These are phyloP conservation scores for Tringa solitaria DNA, from an alignment of 2,113 vertebrate genomes.

Conservation along the genomic window DNA sequence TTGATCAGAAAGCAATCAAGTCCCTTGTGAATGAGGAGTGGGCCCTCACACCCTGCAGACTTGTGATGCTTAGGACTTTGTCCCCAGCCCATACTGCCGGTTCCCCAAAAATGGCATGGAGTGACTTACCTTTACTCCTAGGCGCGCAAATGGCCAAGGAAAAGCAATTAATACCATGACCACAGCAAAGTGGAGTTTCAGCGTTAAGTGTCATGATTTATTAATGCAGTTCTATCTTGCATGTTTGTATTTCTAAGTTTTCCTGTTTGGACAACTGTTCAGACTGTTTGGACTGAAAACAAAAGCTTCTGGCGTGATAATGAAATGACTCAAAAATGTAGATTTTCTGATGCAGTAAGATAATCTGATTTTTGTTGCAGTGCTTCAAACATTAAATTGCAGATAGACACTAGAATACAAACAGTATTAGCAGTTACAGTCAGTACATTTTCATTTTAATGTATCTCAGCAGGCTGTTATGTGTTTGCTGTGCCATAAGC, in stretches of 20 bases:
- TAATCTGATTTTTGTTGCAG: neutral
- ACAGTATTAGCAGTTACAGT: neutral
- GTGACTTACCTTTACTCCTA: neutral
- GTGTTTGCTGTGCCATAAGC: neutral
- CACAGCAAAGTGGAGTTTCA: neutral
- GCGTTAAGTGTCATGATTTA: neutral
- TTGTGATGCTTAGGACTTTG: neutral
- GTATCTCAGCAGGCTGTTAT: neutral
- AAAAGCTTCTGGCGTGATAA: neutral
- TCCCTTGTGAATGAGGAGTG: neutral
- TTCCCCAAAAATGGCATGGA: neutral
- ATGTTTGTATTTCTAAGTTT: conserved; percentile 41
- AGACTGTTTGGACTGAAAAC: conserved; percentile 51
- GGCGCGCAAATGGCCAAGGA: accelerated
- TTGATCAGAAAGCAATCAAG: neutral
- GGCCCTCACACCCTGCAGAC: neutral
- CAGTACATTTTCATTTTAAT: neutral
- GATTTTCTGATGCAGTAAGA: neutral
- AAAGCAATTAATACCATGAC: neutral
- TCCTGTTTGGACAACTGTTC: conserved; percentile 57
- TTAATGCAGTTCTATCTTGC: neutral
- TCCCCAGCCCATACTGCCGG: neutral
- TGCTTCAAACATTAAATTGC: neutral
- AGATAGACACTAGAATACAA: neutral
- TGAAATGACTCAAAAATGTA: neutral